Base-by-base conservation (phyloP, 1,140 invertebrate species). In the Papilio machaon region DNA sequence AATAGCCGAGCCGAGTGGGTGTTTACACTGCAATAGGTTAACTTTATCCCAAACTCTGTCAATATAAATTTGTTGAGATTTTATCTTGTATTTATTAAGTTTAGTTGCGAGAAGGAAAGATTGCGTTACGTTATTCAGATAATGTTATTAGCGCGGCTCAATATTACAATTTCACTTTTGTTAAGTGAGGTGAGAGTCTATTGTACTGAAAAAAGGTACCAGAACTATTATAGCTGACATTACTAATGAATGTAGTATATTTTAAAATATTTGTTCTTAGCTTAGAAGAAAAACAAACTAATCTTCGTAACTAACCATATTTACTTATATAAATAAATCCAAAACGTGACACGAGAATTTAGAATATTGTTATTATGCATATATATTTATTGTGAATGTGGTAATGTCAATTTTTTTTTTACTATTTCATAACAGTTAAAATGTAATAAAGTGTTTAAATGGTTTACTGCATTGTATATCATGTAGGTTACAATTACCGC, bases 11-110 rank as follows among this genome's bases (percentile, higher is more conserved):
- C n/a, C 35, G 77, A 67, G 77, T 79, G 77, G 77, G 54, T 47
- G 77, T 79, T 79, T 79, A 79, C 77, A 79, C 60, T 47, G 77
- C 77, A 47, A 79, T 67, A 64, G 77, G 58, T 64, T 64, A 67
- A 60, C 77, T 58, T 79, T 79, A 79, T 79, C 77, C 52, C 30
- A 58, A 76, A 52, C 19, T 76, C 74, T 52, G 74, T 76, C 74
- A 15, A n/a, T 52, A 11, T n/a, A 74, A 74, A 74, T 74, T 74
- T 74, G 73, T 76, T 46, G 74, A 23, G 74, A 76, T 76, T 15
- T 76, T 76, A 76, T 76, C 74, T 76, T 76, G 74, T 76, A 76
- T 76, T 76, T 76, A 76, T 76, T n/a, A 49, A 76, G 19, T 76
- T 49, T 30, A 46, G 46, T 76, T 17, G 19, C 43, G 46, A 49